These are phyloP conservation scores for Pomatostomus ruficeps DNA, from an alignment of 2,113 vertebrate genomes.

Conservation along the genomic window DNA sequence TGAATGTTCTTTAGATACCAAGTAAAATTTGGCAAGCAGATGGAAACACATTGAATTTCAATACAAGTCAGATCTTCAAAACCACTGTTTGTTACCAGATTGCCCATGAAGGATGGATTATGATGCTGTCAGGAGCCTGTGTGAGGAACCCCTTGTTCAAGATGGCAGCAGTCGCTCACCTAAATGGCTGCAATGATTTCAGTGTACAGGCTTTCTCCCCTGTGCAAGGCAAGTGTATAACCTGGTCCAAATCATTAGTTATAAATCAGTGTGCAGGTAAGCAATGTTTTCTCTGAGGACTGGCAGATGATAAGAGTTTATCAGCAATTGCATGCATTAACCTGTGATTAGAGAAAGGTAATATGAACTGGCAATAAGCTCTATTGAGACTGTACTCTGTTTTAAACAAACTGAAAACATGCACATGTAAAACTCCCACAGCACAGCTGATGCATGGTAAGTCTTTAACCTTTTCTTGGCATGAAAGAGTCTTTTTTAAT, in stretches of 20 bases:
- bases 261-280: neutral
- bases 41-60: neutral
- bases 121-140: neutral
- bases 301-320: neutral
- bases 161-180: neutral
- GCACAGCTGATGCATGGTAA: neutral
- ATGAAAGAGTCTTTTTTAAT: neutral
- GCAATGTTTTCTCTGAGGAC: neutral
- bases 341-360: neutral
- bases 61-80: neutral
- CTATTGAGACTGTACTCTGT: neutral
- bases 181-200: neutral
- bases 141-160: neutral
- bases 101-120: neutral
- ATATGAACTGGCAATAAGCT: neutral
- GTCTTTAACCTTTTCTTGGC: neutral
- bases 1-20: neutral
- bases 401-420: neutral
- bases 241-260: neutral
- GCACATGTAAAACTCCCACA: neutral
- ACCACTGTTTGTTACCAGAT: neutral
- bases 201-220: neutral
- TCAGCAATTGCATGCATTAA: neutral
- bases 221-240: neutral
- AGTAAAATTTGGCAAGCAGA: neutral